Evolutionary conservation across 1,140 invertebrate genomes (phyloP), one percentile per base, ranked within the genome.

Genomic region (Brachionus angularis): DNA sequence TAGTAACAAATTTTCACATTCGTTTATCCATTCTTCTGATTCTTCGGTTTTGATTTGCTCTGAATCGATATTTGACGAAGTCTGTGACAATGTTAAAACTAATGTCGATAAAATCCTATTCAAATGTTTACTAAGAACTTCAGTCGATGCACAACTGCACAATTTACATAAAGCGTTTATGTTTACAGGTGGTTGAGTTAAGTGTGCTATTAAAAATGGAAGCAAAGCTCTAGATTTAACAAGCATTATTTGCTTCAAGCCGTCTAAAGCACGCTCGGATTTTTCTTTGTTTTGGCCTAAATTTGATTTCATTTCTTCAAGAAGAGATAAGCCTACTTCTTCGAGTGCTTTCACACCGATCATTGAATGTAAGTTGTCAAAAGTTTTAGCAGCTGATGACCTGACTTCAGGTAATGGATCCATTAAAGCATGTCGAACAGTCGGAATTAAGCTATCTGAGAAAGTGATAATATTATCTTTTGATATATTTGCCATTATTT

Each of bases 401-500:
- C 96, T 84, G 7, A 98, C 94, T 83, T 94, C 90, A 1, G 91
- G 88, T 72, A 94, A 79, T 0, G 91, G 89, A 86, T 98, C 95
- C 76, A 90, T 91, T 18, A 98, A 83, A 3, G 94, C 93, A 83
- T 89, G 90, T 72, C 90, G 84, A 5, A 96, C 91, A 3, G 93
- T 97, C n/a, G 93, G 93, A n/a, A 98, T 91, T 55, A 98, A 83
- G 76, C 90, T 95, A 78, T 96, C 91, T 1, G 94, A 91, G 76
- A 77, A 81, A 18, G 27, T 29, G 10, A 73, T 18, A 25, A 71
- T 90, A 88, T 96, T 95, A 75, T 98, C 95, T 76, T 88, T 87
- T 61, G 90, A 94, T 2, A 93, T 97, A 42, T 93, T 95, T 2
- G 88, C 87, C 88, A 98, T 96, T 75, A 99, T 98, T 85, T 99